phyloP scores from a whole-genome alignment of 2,797 vertebrate genomes.

The Gobionotothen gibberifrons region DNA sequence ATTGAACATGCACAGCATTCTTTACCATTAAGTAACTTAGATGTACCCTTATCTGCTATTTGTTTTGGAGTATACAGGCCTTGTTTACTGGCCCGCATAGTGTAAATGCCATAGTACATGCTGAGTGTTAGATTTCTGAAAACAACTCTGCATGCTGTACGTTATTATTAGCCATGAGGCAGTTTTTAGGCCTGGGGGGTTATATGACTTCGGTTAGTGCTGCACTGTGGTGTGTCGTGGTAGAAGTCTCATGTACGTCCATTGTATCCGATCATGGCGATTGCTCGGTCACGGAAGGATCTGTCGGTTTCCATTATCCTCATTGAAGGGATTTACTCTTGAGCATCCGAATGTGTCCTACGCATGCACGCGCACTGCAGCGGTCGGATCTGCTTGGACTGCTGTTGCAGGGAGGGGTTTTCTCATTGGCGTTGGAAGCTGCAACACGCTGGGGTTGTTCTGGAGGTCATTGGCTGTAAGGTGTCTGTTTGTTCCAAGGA shows the following conservation, averaged over 20 bases:
- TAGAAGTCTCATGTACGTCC: constrained; percentile 36
- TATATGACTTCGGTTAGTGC: constrained; percentile 30
- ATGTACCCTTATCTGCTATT: background rate
- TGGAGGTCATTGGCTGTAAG: constrained; percentile 58
- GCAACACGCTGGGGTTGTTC: constrained; percentile 60
- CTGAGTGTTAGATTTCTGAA: constrained; percentile 38
- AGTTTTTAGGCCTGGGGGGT: constrained; percentile 46
- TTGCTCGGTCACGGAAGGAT: constrained; percentile 33
- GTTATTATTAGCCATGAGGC: constrained; percentile 70
- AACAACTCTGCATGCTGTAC: constrained; percentile 25
- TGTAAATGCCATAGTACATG: constrained; percentile 29
- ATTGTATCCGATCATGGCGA: constrained; percentile 43
- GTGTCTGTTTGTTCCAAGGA: constrained; percentile 59
- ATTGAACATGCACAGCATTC: background rate
- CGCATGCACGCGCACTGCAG: constrained; percentile 27
- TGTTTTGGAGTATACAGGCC: background rate
- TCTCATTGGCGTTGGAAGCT: constrained; percentile 14
- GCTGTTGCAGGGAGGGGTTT: constrained; percentile 15
- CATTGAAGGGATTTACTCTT: constrained; percentile 75
- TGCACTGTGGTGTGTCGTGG: constrained; percentile 8
- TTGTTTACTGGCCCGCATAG: background rate
- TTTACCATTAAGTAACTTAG: background rate
- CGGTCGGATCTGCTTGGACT: constrained; percentile 18
- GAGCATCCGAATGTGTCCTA: constrained; percentile 56
- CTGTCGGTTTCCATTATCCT: constrained; percentile 67